Conservation (phyloP, 2,888 invertebrate species). For the Drosophila falleni region DNA sequence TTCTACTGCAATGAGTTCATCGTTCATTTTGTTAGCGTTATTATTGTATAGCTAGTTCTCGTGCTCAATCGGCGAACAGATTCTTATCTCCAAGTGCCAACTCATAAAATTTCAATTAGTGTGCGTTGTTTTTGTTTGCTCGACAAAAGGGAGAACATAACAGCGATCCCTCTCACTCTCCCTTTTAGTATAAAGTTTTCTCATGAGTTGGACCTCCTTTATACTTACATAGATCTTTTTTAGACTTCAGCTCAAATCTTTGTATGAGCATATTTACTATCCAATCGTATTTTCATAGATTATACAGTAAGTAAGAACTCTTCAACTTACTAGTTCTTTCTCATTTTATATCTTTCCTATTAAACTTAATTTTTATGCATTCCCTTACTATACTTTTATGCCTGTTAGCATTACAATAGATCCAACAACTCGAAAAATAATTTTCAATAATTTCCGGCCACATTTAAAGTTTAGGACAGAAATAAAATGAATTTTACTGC, state of each 20-base stretch:
- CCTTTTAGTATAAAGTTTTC: not conserved
- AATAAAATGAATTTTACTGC: slow-evolving; percentile 38
- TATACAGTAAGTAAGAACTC: no score
- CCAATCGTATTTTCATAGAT: no score
- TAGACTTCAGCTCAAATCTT: no score
- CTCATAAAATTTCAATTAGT: slow-evolving; percentile 72
- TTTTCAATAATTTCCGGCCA: not conserved
- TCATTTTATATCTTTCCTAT: not conserved
- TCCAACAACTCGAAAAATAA: not conserved
- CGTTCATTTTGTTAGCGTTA: slow-evolving; percentile 50
- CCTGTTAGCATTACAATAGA: not conserved
- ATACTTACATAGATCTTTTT: not conserved
- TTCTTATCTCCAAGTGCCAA: slow-evolving; percentile 70
- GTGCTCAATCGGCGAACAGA: slow-evolving; percentile 49
- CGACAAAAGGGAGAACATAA: slow-evolving; percentile 7
- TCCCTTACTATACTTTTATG: not conserved
- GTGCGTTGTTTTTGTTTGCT: slow-evolving; percentile 34
- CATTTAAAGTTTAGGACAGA: slow-evolving; percentile 15
- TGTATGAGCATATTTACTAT: no score
- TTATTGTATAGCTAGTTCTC: slow-evolving; percentile 42
- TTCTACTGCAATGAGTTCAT: slow-evolving; percentile 70
- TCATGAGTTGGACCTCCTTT: not conserved
- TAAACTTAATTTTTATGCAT: not conserved
- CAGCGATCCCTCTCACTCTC: not conserved
- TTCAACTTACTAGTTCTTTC: not conserved